These are phyloP conservation scores for Phyllotreta cruciferae DNA, from an alignment of 2,888 invertebrate genomes.

Conservation along the genomic window DNA sequence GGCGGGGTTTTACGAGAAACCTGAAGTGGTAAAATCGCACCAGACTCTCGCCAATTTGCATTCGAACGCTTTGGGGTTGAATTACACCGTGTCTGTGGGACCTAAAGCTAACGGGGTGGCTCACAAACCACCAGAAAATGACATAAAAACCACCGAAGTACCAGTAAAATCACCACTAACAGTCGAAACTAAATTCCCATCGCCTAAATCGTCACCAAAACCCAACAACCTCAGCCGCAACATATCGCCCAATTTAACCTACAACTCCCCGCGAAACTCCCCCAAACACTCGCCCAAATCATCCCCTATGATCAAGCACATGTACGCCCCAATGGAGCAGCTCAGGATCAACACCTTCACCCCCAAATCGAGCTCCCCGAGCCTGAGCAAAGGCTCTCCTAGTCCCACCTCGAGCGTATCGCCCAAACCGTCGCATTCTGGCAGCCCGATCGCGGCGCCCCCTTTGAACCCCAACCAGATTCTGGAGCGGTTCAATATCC, in stretches of 20 bases:
- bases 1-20: slow-evolving; percentile 25
- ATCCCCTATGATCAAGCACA: slow-evolving; percentile 48
- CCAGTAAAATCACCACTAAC: slow-evolving; percentile 28
- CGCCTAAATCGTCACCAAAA: slow-evolving; percentile 29
- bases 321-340: slow-evolving; percentile 45
- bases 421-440: slow-evolving; percentile 6
- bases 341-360: slow-evolving; percentile 33
- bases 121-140: slow-evolving; percentile 37
- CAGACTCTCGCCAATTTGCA: slow-evolving; percentile 50
- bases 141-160: slow-evolving; percentile 30
- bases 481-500: slow-evolving; percentile 58
- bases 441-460: too few species aligned
- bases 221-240: slow-evolving; percentile 34
- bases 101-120: slow-evolving; percentile 42
- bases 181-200: slow-evolving; percentile 11
- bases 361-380: slow-evolving; percentile 36
- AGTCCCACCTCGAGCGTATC: slow-evolving; percentile 25
- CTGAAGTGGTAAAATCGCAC: slow-evolving; percentile 34
- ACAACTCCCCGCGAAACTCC: slow-evolving; percentile 38
- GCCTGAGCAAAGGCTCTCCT: slow-evolving; percentile 32
- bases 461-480: slow-evolving; percentile 54
- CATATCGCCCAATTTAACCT: slow-evolving; percentile 31
- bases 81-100: slow-evolving; percentile 56
- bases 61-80: slow-evolving; percentile 56
- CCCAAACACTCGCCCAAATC: slow-evolving; percentile 49